phyloP scores from a whole-genome alignment of 2,888 invertebrate genomes.

The Orthosia incerta region DNA sequence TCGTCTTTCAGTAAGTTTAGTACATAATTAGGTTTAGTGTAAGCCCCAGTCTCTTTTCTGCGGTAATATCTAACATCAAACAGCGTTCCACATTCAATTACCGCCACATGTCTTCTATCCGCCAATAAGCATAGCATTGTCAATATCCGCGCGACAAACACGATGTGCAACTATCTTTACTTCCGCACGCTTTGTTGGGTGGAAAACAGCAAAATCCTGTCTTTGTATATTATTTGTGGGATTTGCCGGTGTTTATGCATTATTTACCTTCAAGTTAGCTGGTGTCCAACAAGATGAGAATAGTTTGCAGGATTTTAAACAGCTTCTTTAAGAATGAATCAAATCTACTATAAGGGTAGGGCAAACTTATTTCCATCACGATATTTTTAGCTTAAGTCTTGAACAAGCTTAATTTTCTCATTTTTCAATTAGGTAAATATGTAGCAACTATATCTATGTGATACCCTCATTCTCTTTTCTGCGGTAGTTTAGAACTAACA shows the following conservation, averaged over 20 bases:
- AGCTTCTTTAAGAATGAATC: background rate
- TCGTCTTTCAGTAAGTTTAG: background rate
- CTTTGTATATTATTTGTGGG: background rate
- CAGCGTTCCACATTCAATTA: slow-evolving; percentile 20
- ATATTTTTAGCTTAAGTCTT: background rate
- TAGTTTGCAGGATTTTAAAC: background rate
- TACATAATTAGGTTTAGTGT: background rate
- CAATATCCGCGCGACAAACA: slow-evolving; percentile 53
- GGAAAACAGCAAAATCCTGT: slow-evolving; percentile 9
- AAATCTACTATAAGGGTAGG: too few species aligned
- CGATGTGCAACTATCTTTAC: slow-evolving; percentile 75
- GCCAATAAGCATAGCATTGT: slow-evolving; percentile 25
- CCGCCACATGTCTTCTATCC: slow-evolving; percentile 38
- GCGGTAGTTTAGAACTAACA: background rate
- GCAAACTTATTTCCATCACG: background rate
- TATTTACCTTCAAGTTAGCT: background rate
- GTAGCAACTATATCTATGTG: background rate
- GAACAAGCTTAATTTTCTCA: background rate
- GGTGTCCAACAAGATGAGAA: background rate
- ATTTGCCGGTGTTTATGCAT: background rate
- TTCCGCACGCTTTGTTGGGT: slow-evolving; percentile 9
- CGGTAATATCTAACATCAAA: slow-evolving; percentile 11
- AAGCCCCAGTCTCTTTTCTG: background rate
- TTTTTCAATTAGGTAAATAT: background rate
- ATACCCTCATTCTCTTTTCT: background rate